Percentiles rank a stretch among this genome's conserved stretches.
Evolutionary conservation across 2,797 vertebrate genomes (phyloP).

Genomic region (Sebastes kiyomatsui): DNA sequence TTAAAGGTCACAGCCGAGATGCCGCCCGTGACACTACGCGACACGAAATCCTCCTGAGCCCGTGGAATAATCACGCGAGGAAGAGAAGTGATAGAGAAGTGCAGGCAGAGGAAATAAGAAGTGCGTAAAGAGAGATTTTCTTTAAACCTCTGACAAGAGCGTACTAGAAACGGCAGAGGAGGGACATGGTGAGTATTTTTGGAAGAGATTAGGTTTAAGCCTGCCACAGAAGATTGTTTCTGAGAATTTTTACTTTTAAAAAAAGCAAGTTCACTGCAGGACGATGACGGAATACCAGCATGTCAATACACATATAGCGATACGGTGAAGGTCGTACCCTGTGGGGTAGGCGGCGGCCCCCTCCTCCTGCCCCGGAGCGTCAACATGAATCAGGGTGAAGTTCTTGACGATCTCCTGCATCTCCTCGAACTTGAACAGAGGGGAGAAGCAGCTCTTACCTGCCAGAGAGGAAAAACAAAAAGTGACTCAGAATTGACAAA

Average conservation of each 20-base stretch:
- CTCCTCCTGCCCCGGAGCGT: slow-evolving; percentile 91
- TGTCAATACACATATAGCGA: neutral
- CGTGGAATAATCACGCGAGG: neutral
- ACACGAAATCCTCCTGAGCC: slow-evolving; percentile 33
- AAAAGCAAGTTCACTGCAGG: slow-evolving; percentile 5
- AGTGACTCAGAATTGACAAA: neutral
- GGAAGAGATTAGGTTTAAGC: slow-evolving; percentile 54
- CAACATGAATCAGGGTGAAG: slow-evolving; percentile 90
- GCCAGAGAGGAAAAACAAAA: neutral
- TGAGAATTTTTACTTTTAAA: slow-evolving; percentile 9
- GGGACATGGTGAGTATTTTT: slow-evolving; percentile 48
- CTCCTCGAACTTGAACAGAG: slow-evolving; percentile 90
- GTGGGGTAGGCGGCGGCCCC: slow-evolving; percentile 85
- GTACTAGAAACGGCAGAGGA: slow-evolving; percentile 1
- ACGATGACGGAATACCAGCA: neutral
- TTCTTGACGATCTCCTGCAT: slow-evolving; percentile 96
- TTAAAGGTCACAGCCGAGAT: slow-evolving; percentile 14
- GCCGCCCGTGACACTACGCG: neutral
- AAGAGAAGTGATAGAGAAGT: neutral
- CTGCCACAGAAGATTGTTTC: slow-evolving; percentile 25
- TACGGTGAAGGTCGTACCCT: slow-evolving; percentile 73
- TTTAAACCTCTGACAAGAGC: slow-evolving; percentile 46
- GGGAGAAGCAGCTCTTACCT: slow-evolving; percentile 93
- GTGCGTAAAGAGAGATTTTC: slow-evolving; percentile 14
- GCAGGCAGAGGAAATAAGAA: neutral